Evolutionary conservation across 2,888 invertebrate species (phyloP).

Genomic region (Hesperia comma): DNA sequence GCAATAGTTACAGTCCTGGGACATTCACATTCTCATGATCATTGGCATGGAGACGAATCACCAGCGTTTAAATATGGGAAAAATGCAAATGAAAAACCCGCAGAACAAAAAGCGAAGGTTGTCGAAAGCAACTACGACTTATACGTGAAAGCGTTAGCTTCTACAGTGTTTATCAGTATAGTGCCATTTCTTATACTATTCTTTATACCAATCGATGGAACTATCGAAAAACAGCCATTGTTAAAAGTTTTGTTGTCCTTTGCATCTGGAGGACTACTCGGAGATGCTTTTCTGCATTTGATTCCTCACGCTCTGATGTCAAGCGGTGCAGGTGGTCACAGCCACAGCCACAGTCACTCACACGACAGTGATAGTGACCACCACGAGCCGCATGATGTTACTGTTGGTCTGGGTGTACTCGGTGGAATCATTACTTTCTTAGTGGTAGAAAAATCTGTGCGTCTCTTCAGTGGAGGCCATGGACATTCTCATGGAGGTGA

Average conservation of each 20-base stretch:
- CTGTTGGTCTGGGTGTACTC: constrained; percentile 97
- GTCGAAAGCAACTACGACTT: constrained; percentile 71
- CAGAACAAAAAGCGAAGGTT: constrained; percentile 73
- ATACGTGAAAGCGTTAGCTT: constrained; percentile 93
- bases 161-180: constrained; percentile 96
- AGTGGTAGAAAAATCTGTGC: constrained; percentile 95
- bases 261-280: constrained; percentile 97
- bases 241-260: constrained; percentile 96
- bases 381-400: constrained; percentile 89
- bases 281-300: constrained; percentile 99
- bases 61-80: constrained; percentile 93
- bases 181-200: constrained; percentile 97
- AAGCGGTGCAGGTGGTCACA: constrained; percentile 68
- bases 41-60: constrained; percentile 81
- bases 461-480: constrained; percentile 93
- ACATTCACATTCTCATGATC: constrained; percentile 74
- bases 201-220: constrained; percentile 95
- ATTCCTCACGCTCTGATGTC: constrained; percentile 95
- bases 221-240: constrained; percentile 91
- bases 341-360: constrained; percentile 81
- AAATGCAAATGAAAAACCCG: constrained; percentile 80
- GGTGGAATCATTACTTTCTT: constrained; percentile 96
- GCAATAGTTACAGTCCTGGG: constrained; percentile 52
- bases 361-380: constrained; percentile 71
- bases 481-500: constrained; percentile 87